Conservation (phyloP, 2,113 vertebrate genomes). For the Gambusia affinis region DNA sequence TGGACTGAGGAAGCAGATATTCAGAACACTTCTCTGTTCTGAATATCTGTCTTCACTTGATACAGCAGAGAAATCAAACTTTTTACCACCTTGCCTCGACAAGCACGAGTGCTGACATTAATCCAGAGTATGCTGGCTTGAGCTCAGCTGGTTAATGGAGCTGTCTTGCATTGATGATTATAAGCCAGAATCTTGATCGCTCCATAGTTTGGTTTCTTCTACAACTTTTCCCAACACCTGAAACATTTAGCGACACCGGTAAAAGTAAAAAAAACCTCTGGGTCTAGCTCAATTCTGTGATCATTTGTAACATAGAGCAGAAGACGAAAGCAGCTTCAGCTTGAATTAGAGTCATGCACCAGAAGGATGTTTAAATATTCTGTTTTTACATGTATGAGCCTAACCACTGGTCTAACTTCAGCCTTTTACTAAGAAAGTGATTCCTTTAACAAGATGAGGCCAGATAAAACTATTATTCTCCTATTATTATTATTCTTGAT, state of each 20-base stretch:
- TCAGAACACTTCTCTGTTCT: conserved; percentile 6
- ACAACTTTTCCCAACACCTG: conserved; percentile 1
- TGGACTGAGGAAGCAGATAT: conserved; percentile 2
- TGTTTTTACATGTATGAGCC: background rate
- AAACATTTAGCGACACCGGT: conserved; percentile 19
- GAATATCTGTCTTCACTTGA: conserved; percentile 17
- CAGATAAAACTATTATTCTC: background rate
- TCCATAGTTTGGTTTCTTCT: conserved; percentile 9
- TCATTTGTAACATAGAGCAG: conserved; percentile 18
- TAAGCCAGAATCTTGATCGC: conserved; percentile 11
- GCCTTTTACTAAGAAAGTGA: conserved; percentile 27
- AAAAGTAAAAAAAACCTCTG: conserved; percentile 26
- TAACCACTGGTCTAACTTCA: background rate
- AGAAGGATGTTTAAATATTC: background rate
- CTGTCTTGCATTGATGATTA: conserved; percentile 11
- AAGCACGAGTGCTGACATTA: conserved; percentile 41
- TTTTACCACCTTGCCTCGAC: conserved; percentile 30
- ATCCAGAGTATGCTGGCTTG: conserved; percentile 38
- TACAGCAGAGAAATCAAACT: conserved; percentile 7
- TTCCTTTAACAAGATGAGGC: conserved; percentile 21
- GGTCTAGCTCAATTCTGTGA: conserved; percentile 7
- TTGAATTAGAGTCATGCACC: conserved; percentile 10
- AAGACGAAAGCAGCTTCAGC: conserved; percentile 1
- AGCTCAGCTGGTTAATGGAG: conserved; percentile 2
- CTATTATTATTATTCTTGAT: background rate